These are phyloP conservation scores for Cryptoleucopteryx plumbea DNA, from an alignment of 2,113 vertebrate genomes.

Conservation along the genomic window DNA sequence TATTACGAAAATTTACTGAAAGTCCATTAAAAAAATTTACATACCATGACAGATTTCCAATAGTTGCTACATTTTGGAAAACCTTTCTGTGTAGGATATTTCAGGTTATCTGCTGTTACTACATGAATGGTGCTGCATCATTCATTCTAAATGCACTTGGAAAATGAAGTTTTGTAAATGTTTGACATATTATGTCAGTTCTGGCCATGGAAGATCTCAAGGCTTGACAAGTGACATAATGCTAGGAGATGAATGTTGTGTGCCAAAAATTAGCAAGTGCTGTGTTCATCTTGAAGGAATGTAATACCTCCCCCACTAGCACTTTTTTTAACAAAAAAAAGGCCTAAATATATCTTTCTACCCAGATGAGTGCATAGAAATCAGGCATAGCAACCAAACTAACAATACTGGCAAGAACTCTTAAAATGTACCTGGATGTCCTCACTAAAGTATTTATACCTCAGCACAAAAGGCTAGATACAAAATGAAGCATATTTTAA, in stretches of 20 bases:
- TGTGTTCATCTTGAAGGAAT: constrained; percentile 4
- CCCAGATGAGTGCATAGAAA: background rate
- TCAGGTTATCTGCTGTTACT: background rate
- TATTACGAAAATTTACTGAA: background rate
- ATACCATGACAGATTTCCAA: background rate
- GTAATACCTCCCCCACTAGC: background rate
- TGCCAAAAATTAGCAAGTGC: constrained; percentile 36
- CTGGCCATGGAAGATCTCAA: constrained; percentile 1
- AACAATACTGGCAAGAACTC: background rate
- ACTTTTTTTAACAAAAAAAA: background rate
- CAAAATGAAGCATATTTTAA: background rate
- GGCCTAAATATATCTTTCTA: background rate
- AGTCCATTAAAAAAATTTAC: background rate
- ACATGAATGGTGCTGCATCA: background rate
- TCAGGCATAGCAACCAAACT: background rate
- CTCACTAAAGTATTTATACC: background rate
- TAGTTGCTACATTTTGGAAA: background rate
- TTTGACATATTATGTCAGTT: constrained; percentile 37
- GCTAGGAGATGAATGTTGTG: background rate
- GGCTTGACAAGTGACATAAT: constrained; percentile 34
- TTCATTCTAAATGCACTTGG: constrained; percentile 21
- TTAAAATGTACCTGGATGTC: background rate
- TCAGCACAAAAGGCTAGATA: background rate
- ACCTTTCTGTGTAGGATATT: background rate
- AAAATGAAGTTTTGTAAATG: constrained; percentile 12